phyloP scores from a whole-genome alignment of 2,113 vertebrate species.

The Myanophis thanlyinensis region DNA sequence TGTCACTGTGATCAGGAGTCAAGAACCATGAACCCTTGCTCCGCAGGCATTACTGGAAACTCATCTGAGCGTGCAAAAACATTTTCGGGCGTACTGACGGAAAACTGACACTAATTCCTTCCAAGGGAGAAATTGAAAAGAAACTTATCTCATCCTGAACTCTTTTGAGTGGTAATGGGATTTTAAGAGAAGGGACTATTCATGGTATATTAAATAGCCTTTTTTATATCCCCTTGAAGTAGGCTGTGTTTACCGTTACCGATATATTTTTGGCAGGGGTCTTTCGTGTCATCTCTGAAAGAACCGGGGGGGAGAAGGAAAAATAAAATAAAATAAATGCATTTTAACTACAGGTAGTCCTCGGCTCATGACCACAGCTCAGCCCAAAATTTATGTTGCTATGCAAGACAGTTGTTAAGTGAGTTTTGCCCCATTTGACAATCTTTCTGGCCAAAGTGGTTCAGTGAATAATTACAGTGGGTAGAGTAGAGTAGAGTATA shows the following conservation, averaged over 20 bases:
- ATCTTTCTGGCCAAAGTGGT: not conserved
- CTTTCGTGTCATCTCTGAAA: too few relatives aligned
- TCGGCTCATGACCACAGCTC: not conserved
- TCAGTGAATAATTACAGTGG: not conserved
- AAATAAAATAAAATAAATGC: not conserved
- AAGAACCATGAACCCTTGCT: not conserved
- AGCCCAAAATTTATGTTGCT: not conserved
- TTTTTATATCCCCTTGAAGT: not conserved
- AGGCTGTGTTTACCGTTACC: not conserved
- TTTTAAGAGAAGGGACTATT: not conserved
- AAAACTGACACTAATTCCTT: not conserved
- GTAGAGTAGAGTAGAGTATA: too few relatives aligned
- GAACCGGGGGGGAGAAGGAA: accelerated
- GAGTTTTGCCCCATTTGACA: not conserved
- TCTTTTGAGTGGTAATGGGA: not conserved
- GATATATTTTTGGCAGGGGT: too few relatives aligned
- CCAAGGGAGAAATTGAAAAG: not conserved
- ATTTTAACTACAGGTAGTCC: not conserved
- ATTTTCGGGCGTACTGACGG: not conserved
- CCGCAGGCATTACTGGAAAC: not conserved
- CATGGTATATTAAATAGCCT: not conserved
- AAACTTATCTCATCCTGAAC: not conserved
- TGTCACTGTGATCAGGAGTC: not conserved
- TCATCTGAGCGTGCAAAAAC: not conserved
- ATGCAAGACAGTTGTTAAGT: not conserved